A percentile compares a stretch with the other conserved stretches of the same genome.
Conservation (phyloP, 1,140 invertebrate genomes). For the Cryptotermes secundus region DNA sequence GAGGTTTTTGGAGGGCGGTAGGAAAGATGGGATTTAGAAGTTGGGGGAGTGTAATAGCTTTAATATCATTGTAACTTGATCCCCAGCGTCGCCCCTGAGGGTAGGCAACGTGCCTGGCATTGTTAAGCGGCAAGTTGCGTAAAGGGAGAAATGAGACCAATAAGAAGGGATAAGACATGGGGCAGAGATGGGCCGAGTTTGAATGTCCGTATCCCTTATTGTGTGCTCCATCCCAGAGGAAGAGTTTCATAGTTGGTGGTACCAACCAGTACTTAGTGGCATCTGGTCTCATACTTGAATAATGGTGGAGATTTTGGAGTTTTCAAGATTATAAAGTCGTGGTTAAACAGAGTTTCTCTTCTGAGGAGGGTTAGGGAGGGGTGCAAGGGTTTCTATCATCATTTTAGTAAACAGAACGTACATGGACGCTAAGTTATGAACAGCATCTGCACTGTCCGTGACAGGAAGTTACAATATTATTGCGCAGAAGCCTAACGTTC, state of each 20-base stretch:
- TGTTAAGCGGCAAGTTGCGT: conserved; percentile 18
- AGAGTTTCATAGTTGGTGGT: neutral
- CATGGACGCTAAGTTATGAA: neutral
- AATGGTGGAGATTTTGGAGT: neutral
- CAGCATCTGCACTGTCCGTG: neutral
- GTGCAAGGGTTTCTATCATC: neutral
- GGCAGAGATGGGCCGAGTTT: neutral
- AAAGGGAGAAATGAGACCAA: conserved; percentile 17
- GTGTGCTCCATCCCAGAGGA: neutral
- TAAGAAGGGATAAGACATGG: neutral
- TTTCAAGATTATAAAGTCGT: conserved; percentile 9
- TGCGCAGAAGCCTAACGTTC: no score
- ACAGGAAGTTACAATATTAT: neutral
- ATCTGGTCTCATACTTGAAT: neutral
- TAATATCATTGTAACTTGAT: conserved; percentile 34
- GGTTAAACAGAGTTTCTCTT: neutral
- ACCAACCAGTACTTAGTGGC: neutral
- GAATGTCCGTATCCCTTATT: neutral
- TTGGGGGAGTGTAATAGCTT: conserved; percentile 30
- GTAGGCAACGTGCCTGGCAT: conserved; percentile 25
- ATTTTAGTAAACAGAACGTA: neutral
- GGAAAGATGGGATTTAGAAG: neutral
- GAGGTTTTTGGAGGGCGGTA: neutral
- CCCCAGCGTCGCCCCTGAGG: conserved; percentile 23
- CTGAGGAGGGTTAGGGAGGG: no score